Percentiles rank a stretch among this genome's conserved stretches.
These are phyloP conservation scores for Pantelozetes paolii DNA, from an alignment of 2,888 invertebrate species.

Conservation along the genomic window DNA sequence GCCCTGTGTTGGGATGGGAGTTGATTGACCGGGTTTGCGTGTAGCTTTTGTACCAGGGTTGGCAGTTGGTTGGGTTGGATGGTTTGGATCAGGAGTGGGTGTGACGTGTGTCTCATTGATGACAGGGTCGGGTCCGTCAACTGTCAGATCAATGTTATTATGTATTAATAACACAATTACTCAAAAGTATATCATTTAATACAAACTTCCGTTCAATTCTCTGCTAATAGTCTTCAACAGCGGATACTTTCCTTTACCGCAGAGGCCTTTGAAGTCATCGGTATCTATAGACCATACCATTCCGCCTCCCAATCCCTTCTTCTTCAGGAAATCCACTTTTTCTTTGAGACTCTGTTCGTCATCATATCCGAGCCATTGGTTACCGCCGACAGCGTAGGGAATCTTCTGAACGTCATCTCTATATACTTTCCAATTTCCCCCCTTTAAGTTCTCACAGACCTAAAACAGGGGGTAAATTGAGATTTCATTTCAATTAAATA, in stretches of 20 bases:
- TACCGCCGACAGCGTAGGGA: constrained; percentile 79
- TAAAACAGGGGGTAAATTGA: constrained; percentile 51
- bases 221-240: constrained; percentile 59
- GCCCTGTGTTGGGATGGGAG: too few species aligned
- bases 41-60: too few species aligned
- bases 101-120: constrained; percentile 2
- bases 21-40: background rate
- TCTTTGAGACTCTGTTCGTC: constrained; percentile 77
- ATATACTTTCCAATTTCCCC: constrained; percentile 78
- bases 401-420: constrained; percentile 91
- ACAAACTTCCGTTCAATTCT: constrained; percentile 52
- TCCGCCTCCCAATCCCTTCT: constrained; percentile 77
- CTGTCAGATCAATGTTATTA: background rate
- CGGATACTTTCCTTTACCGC: constrained; percentile 59
- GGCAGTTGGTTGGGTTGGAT: background rate
- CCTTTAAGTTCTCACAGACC: constrained; percentile 81
- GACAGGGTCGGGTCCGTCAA: background rate
- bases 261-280: constrained; percentile 66
- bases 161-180: background rate
- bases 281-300: constrained; percentile 92
- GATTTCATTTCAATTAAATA: background rate
- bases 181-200: background rate
- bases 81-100: background rate
- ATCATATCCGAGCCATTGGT: constrained; percentile 86
- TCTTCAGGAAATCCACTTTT: constrained; percentile 84